phyloP scores from a whole-genome alignment of 53 echinoderm and acorn worm genomes.

The Actinopyga echinites region DNA sequence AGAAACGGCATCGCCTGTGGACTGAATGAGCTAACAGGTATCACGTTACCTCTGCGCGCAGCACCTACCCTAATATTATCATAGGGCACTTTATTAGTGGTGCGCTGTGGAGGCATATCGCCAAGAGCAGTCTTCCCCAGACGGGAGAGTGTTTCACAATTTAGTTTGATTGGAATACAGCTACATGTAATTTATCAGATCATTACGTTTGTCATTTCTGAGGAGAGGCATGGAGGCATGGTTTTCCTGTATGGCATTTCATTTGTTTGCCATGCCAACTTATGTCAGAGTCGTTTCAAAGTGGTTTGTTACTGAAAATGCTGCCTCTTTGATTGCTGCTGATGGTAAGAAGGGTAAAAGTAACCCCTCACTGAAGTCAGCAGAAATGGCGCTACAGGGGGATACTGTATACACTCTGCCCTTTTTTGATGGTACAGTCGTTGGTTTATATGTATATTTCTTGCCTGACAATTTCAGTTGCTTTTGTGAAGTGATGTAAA shows the following conservation, averaged over 20 bases:
- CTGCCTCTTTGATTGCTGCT: neutral
- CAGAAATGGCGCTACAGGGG: no score
- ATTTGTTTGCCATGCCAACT: neutral
- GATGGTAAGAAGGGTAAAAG: neutral
- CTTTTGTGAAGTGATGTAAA: no score
- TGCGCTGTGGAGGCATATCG: constrained; percentile 4
- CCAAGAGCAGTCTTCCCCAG: neutral
- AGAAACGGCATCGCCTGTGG: constrained; percentile 7
- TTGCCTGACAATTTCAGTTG: no score
- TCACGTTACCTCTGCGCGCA: constrained; percentile 15
- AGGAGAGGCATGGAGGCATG: neutral
- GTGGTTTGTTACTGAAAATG: neutral
- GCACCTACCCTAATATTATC: constrained; percentile 36
- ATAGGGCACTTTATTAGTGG: constrained; percentile 24
- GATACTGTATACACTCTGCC: no score
- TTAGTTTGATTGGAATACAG: constrained; percentile 38
- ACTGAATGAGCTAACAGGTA: constrained; percentile 19
- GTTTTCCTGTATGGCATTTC: neutral
- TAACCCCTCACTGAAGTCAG: no score
- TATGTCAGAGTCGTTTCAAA: neutral
- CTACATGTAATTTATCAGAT: constrained; percentile 30
- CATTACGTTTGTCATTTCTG: constrained; percentile 7
- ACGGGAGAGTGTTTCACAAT: constrained; percentile 9
- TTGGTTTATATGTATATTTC: no score
- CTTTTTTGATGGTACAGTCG: no score